Evolutionary conservation across 2,888 invertebrate species (phyloP).

Genomic region (Drosophila imparisetae): DNA sequence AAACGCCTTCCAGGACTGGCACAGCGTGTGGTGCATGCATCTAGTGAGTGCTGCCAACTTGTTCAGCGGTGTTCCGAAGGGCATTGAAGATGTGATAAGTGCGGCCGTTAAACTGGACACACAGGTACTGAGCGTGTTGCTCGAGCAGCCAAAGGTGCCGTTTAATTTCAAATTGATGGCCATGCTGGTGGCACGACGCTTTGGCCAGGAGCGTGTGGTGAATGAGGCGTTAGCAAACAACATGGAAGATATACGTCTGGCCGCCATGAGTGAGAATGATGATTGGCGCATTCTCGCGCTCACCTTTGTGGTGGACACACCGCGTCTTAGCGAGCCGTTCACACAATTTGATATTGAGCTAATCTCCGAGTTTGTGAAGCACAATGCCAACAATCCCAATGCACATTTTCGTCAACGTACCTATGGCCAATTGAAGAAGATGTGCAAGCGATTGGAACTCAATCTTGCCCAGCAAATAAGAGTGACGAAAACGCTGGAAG

Average conservation of each 20-base stretch:
- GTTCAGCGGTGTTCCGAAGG: constrained; percentile 1
- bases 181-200: constrained; percentile 82
- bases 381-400: constrained; percentile 1
- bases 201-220: neutral
- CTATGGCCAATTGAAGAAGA: neutral
- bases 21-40: constrained; percentile 10
- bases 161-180: constrained; percentile 3
- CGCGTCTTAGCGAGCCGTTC: constrained; percentile 87
- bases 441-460: constrained; percentile 82
- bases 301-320: constrained; percentile 89
- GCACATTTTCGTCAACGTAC: neutral
- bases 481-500: constrained; percentile 14
- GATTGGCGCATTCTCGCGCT: constrained; percentile 86
- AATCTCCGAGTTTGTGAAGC: neutral
- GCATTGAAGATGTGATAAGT: constrained; percentile 3
- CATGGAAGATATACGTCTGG: constrained; percentile 82
- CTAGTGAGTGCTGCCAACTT: constrained; percentile 1
- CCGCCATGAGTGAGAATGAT: constrained; percentile 85
- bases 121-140: neutral
- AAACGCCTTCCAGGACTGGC: neutral
- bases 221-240: neutral
- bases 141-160: neutral
- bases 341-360: neutral
- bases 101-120: constrained; percentile 3
- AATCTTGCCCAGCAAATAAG: constrained; percentile 80